phyloP scores from a whole-genome alignment of 2,113 vertebrate species.

The Speoplatyrhinus poulsoni region DNA sequence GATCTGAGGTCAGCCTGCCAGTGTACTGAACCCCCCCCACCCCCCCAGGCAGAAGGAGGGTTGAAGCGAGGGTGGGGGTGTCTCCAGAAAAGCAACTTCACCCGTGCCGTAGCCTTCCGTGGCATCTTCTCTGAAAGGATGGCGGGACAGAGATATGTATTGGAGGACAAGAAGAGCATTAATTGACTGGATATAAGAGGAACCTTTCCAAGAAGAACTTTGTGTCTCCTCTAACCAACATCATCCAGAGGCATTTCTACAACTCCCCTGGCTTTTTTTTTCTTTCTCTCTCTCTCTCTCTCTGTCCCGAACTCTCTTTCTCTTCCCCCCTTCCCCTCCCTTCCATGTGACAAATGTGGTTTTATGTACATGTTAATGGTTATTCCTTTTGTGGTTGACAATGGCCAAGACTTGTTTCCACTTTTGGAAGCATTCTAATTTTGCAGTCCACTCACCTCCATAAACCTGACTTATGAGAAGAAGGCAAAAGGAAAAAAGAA shows the following conservation, averaged over 20 bases:
- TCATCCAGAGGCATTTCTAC: conserved; percentile 44
- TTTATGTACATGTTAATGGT: conserved; percentile 42
- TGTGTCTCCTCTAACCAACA: conserved; percentile 26
- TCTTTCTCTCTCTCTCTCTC: conserved; percentile 34
- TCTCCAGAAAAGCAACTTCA: background rate
- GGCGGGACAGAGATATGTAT: conserved; percentile 31
- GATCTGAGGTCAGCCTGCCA: background rate
- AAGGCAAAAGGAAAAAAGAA: background rate
- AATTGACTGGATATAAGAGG: conserved; percentile 30
- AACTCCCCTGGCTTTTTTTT: conserved; percentile 7
- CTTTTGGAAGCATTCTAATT: conserved; percentile 28
- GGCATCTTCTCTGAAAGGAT: conserved; percentile 6
- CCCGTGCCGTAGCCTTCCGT: background rate
- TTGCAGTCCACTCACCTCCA: conserved; percentile 2
- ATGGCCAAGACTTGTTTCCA: conserved; percentile 58
- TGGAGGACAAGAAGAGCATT: conserved; percentile 20
- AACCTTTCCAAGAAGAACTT: conserved; percentile 24
- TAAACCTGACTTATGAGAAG: conserved; percentile 12
- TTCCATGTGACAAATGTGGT: conserved; percentile 20
- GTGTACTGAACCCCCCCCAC: background rate
- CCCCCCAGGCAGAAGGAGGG: background rate
- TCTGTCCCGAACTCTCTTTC: conserved; percentile 17
- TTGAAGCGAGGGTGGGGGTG: background rate
- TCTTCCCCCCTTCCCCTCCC: conserved; percentile 5
- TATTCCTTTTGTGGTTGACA: conserved; percentile 64